Conservation (phyloP, 2,113 vertebrate species). For the Myrmecobius fasciatus region DNA sequence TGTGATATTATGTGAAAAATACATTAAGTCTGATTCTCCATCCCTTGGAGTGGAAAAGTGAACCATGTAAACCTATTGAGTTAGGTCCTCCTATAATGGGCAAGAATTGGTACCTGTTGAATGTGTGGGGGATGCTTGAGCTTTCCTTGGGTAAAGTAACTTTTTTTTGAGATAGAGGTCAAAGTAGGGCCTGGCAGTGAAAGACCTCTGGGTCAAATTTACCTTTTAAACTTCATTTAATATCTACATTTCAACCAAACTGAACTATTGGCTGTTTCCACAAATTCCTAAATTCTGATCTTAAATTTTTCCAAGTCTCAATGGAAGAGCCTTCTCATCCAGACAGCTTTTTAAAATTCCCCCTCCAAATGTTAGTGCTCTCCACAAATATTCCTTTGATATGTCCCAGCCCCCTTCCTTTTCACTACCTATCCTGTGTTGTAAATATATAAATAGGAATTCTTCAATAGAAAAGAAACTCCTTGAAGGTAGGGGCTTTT, state of each 20-base stretch:
- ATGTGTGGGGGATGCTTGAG: conserved; percentile 52
- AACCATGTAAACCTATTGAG: conserved; percentile 55
- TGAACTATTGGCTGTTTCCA: neutral
- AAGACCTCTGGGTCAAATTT: neutral
- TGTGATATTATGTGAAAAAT: conserved; percentile 62
- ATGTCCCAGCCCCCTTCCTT: neutral
- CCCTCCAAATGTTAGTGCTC: neutral
- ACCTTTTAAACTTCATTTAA: neutral
- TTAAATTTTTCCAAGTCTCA: neutral
- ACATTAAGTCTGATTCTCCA: conserved; percentile 65
- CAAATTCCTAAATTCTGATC: neutral
- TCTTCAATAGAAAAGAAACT: neutral
- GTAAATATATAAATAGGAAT: neutral
- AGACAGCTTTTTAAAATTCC: neutral
- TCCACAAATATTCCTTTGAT: neutral
- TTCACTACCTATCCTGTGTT: neutral
- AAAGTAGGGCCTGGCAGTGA: conserved; percentile 39
- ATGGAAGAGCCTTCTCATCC: neutral
- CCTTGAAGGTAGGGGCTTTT: neutral
- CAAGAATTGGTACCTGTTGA: conserved; percentile 68
- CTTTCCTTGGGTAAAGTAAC: conserved; percentile 54
- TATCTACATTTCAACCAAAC: neutral
- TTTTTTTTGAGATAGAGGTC: conserved; percentile 48
- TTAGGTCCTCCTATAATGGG: neutral
- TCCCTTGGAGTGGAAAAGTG: conserved; percentile 39